Conservation (phyloP, 2,113 vertebrate species). For the Psilopogon haemacephalus region DNA sequence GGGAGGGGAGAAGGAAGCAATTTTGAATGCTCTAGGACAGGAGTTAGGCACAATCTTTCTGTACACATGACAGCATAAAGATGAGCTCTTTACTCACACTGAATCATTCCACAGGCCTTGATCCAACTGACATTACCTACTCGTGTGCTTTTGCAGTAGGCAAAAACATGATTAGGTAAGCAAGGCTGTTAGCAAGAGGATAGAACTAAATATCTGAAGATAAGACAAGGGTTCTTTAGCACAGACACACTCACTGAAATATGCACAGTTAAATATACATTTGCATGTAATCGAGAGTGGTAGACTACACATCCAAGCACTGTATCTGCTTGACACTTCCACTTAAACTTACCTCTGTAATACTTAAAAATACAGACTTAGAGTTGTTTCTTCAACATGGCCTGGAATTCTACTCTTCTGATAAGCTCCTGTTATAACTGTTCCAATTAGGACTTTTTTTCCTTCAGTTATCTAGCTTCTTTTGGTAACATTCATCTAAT, state of each 20-base stretch:
- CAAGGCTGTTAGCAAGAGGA: not conserved
- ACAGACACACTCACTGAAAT: not conserved
- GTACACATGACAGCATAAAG: not conserved
- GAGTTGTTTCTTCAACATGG: not conserved
- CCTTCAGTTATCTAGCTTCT: not conserved
- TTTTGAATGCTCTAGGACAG: too few species aligned
- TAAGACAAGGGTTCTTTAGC: not conserved
- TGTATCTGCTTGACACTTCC: not conserved
- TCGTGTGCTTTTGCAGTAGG: not conserved
- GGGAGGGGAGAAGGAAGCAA: too few species aligned
- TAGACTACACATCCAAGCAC: not conserved
- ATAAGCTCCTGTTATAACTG: not conserved
- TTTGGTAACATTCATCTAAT: not conserved
- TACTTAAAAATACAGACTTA: not conserved
- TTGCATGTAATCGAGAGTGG: not conserved
- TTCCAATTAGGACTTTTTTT: not conserved
- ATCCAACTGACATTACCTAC: not conserved
- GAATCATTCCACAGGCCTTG: not conserved
- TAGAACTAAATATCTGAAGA: not conserved
- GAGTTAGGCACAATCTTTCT: not conserved
- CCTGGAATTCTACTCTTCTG: not conserved
- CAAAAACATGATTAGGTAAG: not conserved
- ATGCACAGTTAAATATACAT: not conserved
- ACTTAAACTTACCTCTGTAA: not conserved
- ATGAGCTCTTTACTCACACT: not conserved